Evolutionary conservation across 2,113 vertebrate genomes (phyloP).

Genomic region (Sapayoa aenigma): DNA sequence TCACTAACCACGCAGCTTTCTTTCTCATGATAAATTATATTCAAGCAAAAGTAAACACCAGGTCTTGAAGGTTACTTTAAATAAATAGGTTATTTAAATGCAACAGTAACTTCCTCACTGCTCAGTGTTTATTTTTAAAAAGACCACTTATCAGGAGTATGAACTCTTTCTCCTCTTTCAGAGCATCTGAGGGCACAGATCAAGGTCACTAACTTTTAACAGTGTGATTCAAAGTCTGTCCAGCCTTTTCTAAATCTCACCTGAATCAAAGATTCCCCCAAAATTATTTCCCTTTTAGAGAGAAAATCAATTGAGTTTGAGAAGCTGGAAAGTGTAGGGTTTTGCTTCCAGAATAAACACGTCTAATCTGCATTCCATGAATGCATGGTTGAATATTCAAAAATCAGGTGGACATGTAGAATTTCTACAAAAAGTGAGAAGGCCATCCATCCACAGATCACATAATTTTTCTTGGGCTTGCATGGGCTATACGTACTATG

Average conservation of each 20-base stretch:
- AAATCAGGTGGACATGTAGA: neutral
- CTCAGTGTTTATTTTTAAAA: conserved; percentile 43
- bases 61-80: conserved; percentile 69
- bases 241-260: neutral
- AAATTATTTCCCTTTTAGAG: neutral
- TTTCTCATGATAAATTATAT: conserved; percentile 58
- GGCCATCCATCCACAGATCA: neutral
- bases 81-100: conserved; percentile 73
- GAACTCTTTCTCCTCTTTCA: neutral
- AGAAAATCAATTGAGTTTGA: neutral
- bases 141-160: conserved; percentile 17
- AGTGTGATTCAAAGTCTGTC: neutral
- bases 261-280: neutral
- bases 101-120: conserved; percentile 51
- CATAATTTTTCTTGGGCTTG: neutral
- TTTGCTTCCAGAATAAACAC: neutral
- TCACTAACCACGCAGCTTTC: conserved; percentile 41
- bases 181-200: neutral
- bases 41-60: conserved; percentile 49
- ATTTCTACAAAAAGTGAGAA: neutral
- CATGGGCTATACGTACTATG: neutral
- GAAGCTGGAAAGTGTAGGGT: neutral
- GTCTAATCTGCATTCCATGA: neutral
- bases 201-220: conserved; percentile 7
- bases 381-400: neutral